Evolutionary conservation across 1,140 invertebrate genomes (phyloP).

Genomic region (Watersipora subatra): DNA sequence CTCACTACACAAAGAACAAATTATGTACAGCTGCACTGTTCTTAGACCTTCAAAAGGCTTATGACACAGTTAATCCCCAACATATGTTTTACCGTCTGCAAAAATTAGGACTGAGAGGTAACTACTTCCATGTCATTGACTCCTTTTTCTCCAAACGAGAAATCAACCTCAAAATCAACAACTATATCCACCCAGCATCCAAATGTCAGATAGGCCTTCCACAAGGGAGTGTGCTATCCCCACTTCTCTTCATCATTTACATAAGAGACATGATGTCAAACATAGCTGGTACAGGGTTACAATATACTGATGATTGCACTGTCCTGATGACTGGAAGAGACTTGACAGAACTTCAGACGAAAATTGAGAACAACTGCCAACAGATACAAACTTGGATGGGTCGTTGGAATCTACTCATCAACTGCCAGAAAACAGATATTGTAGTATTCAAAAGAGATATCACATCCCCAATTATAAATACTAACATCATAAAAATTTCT

Average conservation of each 20-base stretch:
- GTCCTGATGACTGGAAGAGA: neutral
- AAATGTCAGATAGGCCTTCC: neutral
- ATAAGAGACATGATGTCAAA: neutral
- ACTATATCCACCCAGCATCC: neutral
- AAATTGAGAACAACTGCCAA: neutral
- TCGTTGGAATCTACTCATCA: neutral
- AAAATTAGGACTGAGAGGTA: neutral
- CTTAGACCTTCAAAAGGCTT: constrained; percentile 1
- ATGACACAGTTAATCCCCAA: neutral
- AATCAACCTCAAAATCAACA: neutral
- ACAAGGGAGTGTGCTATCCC: neutral
- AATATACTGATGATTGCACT: neutral
- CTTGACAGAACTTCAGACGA: neutral
- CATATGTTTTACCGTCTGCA: neutral
- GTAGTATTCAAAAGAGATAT: neutral
- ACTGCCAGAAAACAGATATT: neutral
- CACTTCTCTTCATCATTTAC: neutral
- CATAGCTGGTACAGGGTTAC: neutral
- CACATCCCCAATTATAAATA: neutral
- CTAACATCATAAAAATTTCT: neutral
- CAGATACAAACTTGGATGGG: neutral
- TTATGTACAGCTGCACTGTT: neutral
- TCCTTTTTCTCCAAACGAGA: neutral
- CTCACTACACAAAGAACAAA: neutral
- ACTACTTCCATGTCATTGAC: neutral